Percentiles rank a stretch among this genome's conserved stretches.
phyloP scores from a whole-genome alignment of 2,797 vertebrate genomes.

The Macroramphosus scolopax region DNA sequence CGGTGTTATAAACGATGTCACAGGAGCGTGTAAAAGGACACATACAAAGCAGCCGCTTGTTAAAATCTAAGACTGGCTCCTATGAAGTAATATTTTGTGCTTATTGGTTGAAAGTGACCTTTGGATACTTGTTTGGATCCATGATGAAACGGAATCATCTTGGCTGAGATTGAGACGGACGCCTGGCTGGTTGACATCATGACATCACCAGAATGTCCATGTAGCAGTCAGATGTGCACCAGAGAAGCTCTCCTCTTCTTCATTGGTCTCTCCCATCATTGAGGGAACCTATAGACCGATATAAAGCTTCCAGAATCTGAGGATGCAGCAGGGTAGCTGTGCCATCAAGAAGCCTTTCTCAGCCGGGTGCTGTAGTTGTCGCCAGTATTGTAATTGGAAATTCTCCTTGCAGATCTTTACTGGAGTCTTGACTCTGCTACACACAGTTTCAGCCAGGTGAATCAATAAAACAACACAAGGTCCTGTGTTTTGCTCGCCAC shows the following conservation, averaged over 20 bases:
- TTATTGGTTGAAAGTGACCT: neutral
- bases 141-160: slow-evolving; percentile 43
- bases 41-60: slow-evolving; percentile 11
- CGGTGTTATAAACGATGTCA: too few relatives aligned
- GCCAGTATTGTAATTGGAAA: too few relatives aligned
- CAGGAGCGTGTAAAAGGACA: slow-evolving; percentile 13
- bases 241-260: neutral
- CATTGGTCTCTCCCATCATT: slow-evolving; percentile 2
- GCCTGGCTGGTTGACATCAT: slow-evolving; percentile 9
- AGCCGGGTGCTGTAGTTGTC: too few relatives aligned
- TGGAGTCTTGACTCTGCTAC: too few relatives aligned
- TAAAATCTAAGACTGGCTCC: slow-evolving; percentile 14
- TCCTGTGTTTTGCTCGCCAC: too few relatives aligned
- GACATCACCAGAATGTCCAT: slow-evolving; percentile 36
- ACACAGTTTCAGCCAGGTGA: too few relatives aligned
- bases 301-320: slow-evolving; percentile 26
- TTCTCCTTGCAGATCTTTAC: too few relatives aligned
- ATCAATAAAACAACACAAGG: too few relatives aligned
- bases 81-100: slow-evolving; percentile 13
- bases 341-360: too few relatives aligned
- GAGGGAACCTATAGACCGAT: too few relatives aligned
- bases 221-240: slow-evolving; percentile 24
- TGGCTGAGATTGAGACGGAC: slow-evolving; percentile 22
- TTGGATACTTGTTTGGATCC: slow-evolving; percentile 8
- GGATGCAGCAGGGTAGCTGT: slow-evolving; percentile 20